Conservation (phyloP, 2,113 vertebrate species). For the Myanophis thanlyinensis region DNA sequence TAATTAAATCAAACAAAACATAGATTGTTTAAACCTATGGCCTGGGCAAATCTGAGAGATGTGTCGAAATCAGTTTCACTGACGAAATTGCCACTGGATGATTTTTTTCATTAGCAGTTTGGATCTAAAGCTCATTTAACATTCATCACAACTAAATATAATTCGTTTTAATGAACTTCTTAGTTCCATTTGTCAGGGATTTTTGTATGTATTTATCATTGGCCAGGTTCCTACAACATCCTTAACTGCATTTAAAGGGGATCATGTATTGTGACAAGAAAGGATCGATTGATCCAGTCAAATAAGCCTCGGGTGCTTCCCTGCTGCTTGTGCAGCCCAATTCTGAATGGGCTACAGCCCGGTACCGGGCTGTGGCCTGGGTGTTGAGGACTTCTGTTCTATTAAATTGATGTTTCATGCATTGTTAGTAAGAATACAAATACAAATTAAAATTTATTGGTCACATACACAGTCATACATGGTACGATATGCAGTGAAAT, state of each 20-base stretch:
- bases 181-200: not conserved
- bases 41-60: not conserved
- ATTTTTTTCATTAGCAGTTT: not conserved
- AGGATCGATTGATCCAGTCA: not conserved
- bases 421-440: not conserved
- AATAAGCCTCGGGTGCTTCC: not conserved
- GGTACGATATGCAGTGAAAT: too few species aligned
- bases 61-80: not conserved
- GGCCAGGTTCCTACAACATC: not conserved
- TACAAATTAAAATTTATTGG: too few species aligned
- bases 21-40: not conserved
- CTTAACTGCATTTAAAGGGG: not conserved
- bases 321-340: not conserved
- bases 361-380: not conserved
- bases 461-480: too few species aligned
- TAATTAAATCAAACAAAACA: not conserved
- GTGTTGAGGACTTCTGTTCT: not conserved
- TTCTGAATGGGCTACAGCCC: accelerated
- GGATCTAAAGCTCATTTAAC: not conserved
- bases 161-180: not conserved
- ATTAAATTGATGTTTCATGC: not conserved
- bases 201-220: not conserved
- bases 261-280: not conserved
- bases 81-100: not conserved
- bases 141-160: not conserved